Percentiles rank a stretch among this genome's conserved stretches.
Conservation (phyloP, 1,140 invertebrate species). For the Drosophila cardini region DNA sequence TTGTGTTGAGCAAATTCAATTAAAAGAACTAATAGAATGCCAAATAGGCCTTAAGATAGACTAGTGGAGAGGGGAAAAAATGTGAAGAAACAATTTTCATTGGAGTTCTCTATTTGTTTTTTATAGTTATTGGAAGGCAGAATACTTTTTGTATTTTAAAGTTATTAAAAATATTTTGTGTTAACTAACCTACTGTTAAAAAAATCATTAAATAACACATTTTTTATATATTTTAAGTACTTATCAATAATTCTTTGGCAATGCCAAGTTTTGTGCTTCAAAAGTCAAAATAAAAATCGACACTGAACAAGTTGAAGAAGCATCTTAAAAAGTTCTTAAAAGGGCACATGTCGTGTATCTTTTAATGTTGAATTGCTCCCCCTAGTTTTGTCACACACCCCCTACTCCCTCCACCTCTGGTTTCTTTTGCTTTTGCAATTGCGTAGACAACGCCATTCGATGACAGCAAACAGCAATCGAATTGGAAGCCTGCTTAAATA, state of each 20-base stretch:
- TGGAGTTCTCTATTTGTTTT: not conserved
- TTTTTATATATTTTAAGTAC: no score
- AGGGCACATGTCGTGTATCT: constrained; percentile 52
- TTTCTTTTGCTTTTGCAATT: constrained; percentile 36
- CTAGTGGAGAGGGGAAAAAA: not conserved
- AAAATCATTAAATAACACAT: no score
- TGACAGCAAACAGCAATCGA: constrained; percentile 68
- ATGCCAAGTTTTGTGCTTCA: constrained; percentile 26
- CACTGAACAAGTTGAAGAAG: constrained; percentile 36
- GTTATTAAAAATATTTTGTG: no score
- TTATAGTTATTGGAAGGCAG: constrained; percentile 5
- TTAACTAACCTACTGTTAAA: no score
- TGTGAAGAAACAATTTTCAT: not conserved
- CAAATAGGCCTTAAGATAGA: not conserved
- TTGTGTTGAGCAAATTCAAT: constrained; percentile 23
- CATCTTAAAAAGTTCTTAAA: constrained; percentile 54
- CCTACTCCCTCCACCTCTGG: not conserved
- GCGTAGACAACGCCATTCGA: constrained; percentile 61
- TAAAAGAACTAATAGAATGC: constrained; percentile 30
- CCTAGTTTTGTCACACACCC: not conserved
- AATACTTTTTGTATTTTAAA: no score
- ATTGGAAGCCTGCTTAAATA: constrained; percentile 67
- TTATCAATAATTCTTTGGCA: constrained; percentile 8
- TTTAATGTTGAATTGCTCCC: constrained; percentile 11
- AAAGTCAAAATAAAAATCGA: constrained; percentile 38